Conservation (phyloP, 2,888 invertebrate genomes). For the Tipula helvola region DNA sequence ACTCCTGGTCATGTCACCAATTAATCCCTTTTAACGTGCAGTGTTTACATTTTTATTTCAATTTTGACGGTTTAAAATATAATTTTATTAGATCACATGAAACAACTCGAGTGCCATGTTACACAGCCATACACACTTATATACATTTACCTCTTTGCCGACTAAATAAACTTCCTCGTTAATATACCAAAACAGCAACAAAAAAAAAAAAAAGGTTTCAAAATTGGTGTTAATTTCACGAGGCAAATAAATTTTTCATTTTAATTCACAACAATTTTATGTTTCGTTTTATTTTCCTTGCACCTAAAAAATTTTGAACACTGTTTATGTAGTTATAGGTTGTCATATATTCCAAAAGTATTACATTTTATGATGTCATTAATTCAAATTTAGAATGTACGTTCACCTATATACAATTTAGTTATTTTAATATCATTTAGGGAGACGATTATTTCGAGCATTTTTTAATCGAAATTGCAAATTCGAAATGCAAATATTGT, state of each 20-base stretch:
- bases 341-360: background rate
- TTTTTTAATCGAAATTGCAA: background rate
- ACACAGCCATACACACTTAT: background rate
- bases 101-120: background rate
- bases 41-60: background rate
- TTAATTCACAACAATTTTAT: background rate
- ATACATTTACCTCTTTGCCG: background rate
- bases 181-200: background rate
- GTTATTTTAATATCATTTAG: background rate
- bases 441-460: background rate
- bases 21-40: background rate
- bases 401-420: background rate
- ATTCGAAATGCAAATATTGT: background rate
- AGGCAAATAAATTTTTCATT: background rate
- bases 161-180: background rate
- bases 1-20: background rate
- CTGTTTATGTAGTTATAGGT: background rate
- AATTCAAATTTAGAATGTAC: background rate
- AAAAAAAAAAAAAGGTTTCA: background rate
- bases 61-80: background rate
- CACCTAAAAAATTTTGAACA: background rate
- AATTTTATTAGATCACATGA: background rate
- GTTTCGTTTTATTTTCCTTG: background rate
- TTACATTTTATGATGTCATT: background rate
- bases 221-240: background rate